These are phyloP conservation scores for Timema podura DNA, from an alignment of 2,888 invertebrate species.

Conservation along the genomic window DNA sequence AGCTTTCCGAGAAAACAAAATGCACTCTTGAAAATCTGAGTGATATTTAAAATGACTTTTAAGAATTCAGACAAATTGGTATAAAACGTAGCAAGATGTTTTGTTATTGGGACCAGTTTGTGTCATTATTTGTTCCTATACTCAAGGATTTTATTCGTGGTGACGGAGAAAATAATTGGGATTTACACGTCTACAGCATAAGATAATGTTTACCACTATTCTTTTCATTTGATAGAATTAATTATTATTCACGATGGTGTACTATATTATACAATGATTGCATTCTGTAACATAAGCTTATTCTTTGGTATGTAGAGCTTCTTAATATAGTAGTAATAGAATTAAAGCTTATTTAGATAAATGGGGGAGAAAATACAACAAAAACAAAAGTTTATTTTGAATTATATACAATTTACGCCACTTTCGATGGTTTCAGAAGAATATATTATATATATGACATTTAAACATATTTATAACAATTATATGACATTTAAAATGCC, in stretches of 20 bases:
- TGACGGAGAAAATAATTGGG: background rate
- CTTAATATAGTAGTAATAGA: no score
- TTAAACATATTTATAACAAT: no score
- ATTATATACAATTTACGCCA: no score
- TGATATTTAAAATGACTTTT: background rate
- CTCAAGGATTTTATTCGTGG: background rate
- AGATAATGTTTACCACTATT: background rate
- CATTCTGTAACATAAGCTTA: background rate
- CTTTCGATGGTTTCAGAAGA: no score
- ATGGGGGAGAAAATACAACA: no score
- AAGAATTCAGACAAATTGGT: background rate
- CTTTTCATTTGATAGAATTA: background rate
- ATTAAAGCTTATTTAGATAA: no score
- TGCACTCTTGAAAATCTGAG: background rate
- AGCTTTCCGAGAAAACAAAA: background rate
- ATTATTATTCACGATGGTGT: background rate
- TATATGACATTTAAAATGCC: no score
- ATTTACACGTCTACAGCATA: background rate
- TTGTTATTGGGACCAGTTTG: conserved; percentile 1
- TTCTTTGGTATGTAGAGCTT: no score
- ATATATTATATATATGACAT: no score
- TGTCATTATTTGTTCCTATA: background rate
- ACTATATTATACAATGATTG: background rate
- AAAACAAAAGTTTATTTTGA: no score
- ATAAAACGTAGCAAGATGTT: background rate